These are phyloP conservation scores for Lamproptera curius DNA, from an alignment of 2,888 invertebrate genomes.

Conservation along the genomic window DNA sequence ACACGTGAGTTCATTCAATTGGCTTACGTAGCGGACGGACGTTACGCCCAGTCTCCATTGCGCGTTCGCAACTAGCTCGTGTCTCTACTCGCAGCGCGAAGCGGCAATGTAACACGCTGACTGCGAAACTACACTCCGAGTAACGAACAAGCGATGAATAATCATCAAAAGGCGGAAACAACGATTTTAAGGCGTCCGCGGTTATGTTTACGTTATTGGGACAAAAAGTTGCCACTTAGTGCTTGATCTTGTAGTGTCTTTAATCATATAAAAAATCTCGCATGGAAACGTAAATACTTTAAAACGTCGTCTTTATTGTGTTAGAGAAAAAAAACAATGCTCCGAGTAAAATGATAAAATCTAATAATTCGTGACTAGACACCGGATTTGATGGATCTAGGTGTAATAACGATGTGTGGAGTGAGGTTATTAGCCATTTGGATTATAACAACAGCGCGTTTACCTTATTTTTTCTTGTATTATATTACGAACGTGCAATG, in stretches of 20 bases:
- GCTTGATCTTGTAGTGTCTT: too few relatives aligned
- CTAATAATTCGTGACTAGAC: constrained; percentile 21
- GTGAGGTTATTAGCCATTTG: constrained; percentile 10
- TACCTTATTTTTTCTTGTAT: constrained; percentile 2
- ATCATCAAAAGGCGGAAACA: too few relatives aligned
- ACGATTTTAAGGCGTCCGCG: too few relatives aligned
- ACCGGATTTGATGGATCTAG: constrained; percentile 18
- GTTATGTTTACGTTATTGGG: too few relatives aligned
- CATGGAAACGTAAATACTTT: too few relatives aligned
- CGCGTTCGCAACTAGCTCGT: constrained; percentile 44
- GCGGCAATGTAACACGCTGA: constrained; percentile 1
- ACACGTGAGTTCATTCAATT: constrained; percentile 72
- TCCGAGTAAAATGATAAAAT: constrained; percentile 19
- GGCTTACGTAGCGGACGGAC: constrained; percentile 59
- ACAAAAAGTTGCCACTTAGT: too few relatives aligned
- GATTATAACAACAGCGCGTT: constrained; percentile 9
- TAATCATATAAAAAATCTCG: too few relatives aligned
- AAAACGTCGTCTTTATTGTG: too few relatives aligned
- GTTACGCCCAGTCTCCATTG: constrained; percentile 66
- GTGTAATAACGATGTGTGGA: constrained; percentile 8
- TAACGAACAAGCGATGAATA: too few relatives aligned
- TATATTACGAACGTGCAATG: constrained; percentile 1
- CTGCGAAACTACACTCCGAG: too few relatives aligned
- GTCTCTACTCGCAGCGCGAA: constrained; percentile 35
- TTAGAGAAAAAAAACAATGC: constrained; percentile 17